Percentiles rank a stretch among this genome's conserved stretches.
Evolutionary conservation across 2,113 vertebrate genomes (phyloP).

Genomic region (Etia nguti): DNA sequence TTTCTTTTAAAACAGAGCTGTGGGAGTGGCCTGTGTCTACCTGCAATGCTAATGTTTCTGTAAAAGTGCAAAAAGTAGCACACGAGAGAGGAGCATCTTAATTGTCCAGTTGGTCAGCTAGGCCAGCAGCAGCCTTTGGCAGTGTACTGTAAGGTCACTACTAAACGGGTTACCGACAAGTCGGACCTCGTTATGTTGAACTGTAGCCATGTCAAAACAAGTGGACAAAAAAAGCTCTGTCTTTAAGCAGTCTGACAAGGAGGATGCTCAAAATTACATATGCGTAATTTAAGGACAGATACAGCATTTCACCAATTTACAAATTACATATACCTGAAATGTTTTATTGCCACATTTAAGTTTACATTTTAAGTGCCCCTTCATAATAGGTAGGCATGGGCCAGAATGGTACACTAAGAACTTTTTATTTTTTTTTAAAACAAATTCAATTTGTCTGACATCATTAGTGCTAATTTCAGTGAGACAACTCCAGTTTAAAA

Average conservation of each 20-base stretch:
- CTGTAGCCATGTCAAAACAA: background rate
- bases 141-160: background rate
- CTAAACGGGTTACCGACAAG: background rate
- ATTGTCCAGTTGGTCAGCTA: background rate
- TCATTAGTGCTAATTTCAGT: background rate
- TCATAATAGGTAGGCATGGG: background rate
- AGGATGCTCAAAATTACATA: background rate
- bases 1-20: background rate
- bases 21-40: background rate
- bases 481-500: background rate
- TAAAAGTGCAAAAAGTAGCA: background rate
- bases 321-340: background rate
- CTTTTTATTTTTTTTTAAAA: background rate
- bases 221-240: background rate
- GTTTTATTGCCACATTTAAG: background rate
- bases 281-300: background rate
- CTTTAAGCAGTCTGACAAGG: background rate
- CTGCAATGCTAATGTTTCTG: background rate
- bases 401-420: background rate
- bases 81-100: background rate
- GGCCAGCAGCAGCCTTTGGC: background rate
- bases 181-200: background rate
- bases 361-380: background rate
- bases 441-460: background rate
- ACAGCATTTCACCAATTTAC: background rate